Percentiles rank a stretch among this genome's conserved stretches.
phyloP scores from a whole-genome alignment of 2,888 invertebrate species.

The Microchrysa polita region DNA sequence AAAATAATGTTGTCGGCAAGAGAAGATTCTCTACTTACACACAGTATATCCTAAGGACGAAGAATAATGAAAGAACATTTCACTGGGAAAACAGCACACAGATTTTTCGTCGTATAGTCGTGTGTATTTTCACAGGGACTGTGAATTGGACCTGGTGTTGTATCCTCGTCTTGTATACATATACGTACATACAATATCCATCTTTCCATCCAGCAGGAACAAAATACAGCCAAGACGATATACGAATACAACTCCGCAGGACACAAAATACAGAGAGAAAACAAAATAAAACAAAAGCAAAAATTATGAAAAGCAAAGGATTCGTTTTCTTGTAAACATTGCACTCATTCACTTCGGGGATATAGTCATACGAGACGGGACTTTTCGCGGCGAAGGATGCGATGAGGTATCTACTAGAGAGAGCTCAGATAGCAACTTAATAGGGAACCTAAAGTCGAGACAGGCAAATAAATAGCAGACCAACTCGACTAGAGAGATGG shows the following conservation, averaged over 20 bases:
- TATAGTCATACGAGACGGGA: not conserved
- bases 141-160: too few relatives aligned
- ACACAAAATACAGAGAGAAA: not conserved
- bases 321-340: slow-evolving; percentile 29
- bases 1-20: slow-evolving; percentile 12
- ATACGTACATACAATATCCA: too few relatives aligned
- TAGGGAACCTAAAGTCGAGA: too few relatives aligned
- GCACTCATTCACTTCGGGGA: not conserved
- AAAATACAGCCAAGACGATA: not conserved
- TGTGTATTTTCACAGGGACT: too few relatives aligned
- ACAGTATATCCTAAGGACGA: not conserved
- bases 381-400: too few relatives aligned
- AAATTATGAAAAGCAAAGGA: slow-evolving; percentile 17
- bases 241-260: not conserved
- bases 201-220: not conserved
- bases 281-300: not conserved
- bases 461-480: too few relatives aligned
- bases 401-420: too few relatives aligned
- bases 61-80: not conserved
- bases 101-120: not conserved
- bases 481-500: not conserved
- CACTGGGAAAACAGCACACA: slow-evolving; percentile 20
- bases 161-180: too few relatives aligned
- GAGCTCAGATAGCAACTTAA: too few relatives aligned
- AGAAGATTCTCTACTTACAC: not conserved